Evolutionary conservation across 2,797 vertebrate species (phyloP).

Genomic region (Danio kyathit): DNA sequence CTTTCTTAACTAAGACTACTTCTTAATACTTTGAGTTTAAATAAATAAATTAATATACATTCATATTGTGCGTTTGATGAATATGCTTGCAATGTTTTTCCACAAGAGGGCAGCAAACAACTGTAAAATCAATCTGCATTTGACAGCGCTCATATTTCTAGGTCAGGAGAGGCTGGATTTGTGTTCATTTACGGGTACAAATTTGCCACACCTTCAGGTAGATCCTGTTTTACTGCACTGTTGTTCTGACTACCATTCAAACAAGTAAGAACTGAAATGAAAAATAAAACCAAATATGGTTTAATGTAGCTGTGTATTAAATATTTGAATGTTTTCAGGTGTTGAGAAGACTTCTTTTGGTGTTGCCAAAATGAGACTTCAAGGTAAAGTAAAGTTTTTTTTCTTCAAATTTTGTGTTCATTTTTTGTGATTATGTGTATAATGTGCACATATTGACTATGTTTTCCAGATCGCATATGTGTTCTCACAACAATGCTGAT

Average conservation of each 20-base stretch:
- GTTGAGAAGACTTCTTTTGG: too few species aligned
- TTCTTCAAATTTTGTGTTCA: neutral
- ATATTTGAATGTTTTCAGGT: too few species aligned
- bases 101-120: constrained; percentile 11
- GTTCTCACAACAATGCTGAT: constrained; percentile 44
- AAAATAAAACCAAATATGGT: too few species aligned
- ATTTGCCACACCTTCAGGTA: neutral
- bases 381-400: constrained; percentile 67
- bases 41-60: neutral
- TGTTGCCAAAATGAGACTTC: constrained; percentile 61
- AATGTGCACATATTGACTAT: neutral
- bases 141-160: neutral
- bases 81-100: neutral
- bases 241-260: neutral
- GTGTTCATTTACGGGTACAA: neutral
- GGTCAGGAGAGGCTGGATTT: neutral
- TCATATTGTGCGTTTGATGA: neutral
- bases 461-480: constrained; percentile 61
- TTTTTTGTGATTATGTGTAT: neutral
- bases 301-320: too few species aligned
- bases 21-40: neutral
- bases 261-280: neutral
- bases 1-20: neutral
- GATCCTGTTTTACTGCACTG: neutral
- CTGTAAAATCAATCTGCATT: neutral